Evolutionary conservation across 2,113 vertebrate genomes (phyloP).

Genomic region (Semicossyphus pulcher): DNA sequence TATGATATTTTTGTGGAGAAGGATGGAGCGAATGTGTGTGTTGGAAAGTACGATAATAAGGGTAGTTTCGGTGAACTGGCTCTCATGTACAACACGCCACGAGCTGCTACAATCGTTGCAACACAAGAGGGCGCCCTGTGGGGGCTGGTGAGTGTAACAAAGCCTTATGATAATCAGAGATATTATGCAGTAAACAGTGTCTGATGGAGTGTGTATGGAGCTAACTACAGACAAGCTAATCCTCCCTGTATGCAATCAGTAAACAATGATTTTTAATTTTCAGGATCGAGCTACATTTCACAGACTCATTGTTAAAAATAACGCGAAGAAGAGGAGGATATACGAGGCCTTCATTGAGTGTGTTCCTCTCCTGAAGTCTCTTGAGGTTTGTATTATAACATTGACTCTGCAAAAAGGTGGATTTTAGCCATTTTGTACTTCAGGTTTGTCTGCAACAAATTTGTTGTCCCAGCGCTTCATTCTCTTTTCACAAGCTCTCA

Average conservation of each 20-base stretch:
- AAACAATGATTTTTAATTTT: not conserved
- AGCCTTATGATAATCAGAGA: not conserved
- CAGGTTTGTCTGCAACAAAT: no score
- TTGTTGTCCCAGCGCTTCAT: not conserved
- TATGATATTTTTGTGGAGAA: conserved; percentile 93
- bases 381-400: conserved; percentile 86
- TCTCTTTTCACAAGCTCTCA: conserved; percentile 80
- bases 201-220: not conserved
- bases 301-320: conserved; percentile 95
- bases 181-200: not conserved
- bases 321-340: conserved; percentile 92
- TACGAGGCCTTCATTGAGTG: conserved; percentile 95
- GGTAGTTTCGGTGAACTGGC: conserved; percentile 97
- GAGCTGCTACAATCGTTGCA: conserved; percentile 94
- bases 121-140: conserved; percentile 92
- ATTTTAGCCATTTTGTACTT: no score
- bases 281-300: conserved; percentile 96
- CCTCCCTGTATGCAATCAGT: no score
- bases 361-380: conserved; percentile 92
- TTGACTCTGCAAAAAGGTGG: no score
- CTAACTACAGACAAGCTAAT: no score
- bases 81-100: conserved; percentile 97
- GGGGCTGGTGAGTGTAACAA: conserved; percentile 89
- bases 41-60: conserved; percentile 92
- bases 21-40: conserved; percentile 85